These are phyloP conservation scores for Oxystoma pomonae DNA, from an alignment of 2,888 invertebrate species.

Conservation along the genomic window DNA sequence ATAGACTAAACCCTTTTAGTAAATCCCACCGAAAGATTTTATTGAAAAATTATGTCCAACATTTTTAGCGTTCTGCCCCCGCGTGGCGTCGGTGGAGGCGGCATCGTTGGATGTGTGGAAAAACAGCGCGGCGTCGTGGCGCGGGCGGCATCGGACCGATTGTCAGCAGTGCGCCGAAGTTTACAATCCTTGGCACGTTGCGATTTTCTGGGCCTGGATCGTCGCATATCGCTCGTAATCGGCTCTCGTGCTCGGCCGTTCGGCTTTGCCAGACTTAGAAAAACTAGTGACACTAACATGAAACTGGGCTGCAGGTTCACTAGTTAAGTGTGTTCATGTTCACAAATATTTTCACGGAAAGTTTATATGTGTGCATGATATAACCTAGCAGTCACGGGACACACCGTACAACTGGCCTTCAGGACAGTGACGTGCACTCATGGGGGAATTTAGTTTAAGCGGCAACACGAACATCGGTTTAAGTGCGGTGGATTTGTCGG, in stretches of 20 bases:
- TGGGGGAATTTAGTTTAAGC: constrained; percentile 50
- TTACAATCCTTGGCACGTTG: constrained; percentile 35
- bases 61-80: no score
- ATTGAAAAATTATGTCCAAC: no score
- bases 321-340: constrained; percentile 41
- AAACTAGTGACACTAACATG: constrained; percentile 41
- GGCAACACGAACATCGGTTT: constrained; percentile 47
- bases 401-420: constrained; percentile 34
- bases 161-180: constrained; percentile 15
- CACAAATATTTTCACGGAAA: constrained; percentile 6
- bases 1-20: no score
- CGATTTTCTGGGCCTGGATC: constrained; percentile 22
- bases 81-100: no score
- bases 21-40: no score
- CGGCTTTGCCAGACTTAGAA: constrained; percentile 27
- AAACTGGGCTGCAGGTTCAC: constrained; percentile 44
- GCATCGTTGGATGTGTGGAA: constrained; percentile 4
- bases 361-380: constrained; percentile 43
- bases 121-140: constrained; percentile 3
- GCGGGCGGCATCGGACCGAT: no score
- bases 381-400: constrained; percentile 37
- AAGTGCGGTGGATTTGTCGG: constrained; percentile 46
- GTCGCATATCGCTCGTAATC: constrained; percentile 31
- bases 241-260: constrained; percentile 33
- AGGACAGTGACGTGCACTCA: constrained; percentile 44